Evolutionary conservation across 1,140 invertebrate genomes (phyloP).

Genomic region (Elymnias hypermnestra): DNA sequence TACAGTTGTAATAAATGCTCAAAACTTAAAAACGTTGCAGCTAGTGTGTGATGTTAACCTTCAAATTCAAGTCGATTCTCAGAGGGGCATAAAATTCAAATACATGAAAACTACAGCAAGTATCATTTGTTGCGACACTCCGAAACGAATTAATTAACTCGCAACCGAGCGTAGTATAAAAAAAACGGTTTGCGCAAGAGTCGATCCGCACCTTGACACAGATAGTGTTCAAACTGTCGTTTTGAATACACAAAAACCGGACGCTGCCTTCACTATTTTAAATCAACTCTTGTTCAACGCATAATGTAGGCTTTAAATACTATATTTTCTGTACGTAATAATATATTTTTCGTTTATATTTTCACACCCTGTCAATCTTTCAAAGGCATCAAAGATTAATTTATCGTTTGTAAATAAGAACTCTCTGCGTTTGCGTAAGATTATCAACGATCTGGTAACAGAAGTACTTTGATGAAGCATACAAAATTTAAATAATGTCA

Average conservation of each 20-base stretch:
- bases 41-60: conserved; percentile 9
- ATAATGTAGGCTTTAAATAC: not conserved
- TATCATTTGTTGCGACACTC: conserved; percentile 66
- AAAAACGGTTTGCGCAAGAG: conserved; percentile 72
- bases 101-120: conserved; percentile 58
- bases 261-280: conserved; percentile 66
- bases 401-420: too few relatives aligned
- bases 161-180: conserved; percentile 70
- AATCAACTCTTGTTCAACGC: conserved; percentile 33
- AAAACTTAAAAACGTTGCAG: not conserved
- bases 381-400: too few relatives aligned
- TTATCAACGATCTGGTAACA: too few relatives aligned
- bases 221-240: conserved; percentile 69
- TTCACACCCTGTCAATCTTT: too few relatives aligned
- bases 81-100: conserved; percentile 30
- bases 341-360: too few relatives aligned
- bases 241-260: conserved; percentile 75
- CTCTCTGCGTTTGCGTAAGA: too few relatives aligned
- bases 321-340: too few relatives aligned
- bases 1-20: too few relatives aligned
- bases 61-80: conserved; percentile 12
- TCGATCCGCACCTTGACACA: conserved; percentile 73
- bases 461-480: too few relatives aligned
- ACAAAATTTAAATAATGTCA: too few relatives aligned
- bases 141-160: conserved; percentile 74